Evolutionary conservation across 2,113 vertebrate genomes (phyloP).

Genomic region (Cyprinus carpio): DNA sequence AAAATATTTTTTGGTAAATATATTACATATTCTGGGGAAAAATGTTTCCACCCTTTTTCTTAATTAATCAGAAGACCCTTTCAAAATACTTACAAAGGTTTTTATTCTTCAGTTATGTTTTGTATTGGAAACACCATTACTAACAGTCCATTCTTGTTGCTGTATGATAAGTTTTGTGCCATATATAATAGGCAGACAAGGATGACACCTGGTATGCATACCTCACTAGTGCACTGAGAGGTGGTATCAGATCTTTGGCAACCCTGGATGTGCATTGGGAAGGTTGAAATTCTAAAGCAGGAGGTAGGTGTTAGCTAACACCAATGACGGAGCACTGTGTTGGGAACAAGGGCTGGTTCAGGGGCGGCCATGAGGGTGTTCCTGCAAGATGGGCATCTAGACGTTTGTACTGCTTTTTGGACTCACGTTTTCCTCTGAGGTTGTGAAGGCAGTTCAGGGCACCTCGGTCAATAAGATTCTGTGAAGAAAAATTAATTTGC

Average conservation of each 20-base stretch:
- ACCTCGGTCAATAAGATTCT: conserved; percentile 82
- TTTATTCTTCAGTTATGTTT: neutral
- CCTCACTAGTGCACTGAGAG: conserved; percentile 1
- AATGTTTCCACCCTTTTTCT: neutral
- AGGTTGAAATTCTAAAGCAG: neutral
- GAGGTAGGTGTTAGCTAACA: conserved; percentile 65
- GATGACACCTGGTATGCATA: conserved; percentile 1
- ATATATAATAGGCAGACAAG: conserved; percentile 43
- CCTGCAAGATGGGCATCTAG: conserved; percentile 78
- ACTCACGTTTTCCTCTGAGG: conserved; percentile 69
- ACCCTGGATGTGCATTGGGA: conserved; percentile 13
- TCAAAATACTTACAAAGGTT: neutral
- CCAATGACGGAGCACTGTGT: conserved; percentile 62
- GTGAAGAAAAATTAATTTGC: conserved; percentile 58
- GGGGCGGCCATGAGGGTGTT: conserved; percentile 79
- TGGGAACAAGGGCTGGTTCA: conserved; percentile 72
- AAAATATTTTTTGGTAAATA: too few species aligned
- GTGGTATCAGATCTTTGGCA: conserved; percentile 35
- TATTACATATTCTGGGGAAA: neutral
- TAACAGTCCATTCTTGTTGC: neutral
- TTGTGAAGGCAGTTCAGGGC: conserved; percentile 72
- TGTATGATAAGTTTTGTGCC: neutral
- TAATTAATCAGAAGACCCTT: neutral
- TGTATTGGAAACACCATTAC: neutral
- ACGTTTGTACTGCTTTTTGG: conserved; percentile 89